Percentiles rank a stretch among this genome's conserved stretches.
These are phyloP conservation scores for Calcarius lapponicus DNA, from an alignment of 2,797 vertebrate genomes.

Conservation along the genomic window DNA sequence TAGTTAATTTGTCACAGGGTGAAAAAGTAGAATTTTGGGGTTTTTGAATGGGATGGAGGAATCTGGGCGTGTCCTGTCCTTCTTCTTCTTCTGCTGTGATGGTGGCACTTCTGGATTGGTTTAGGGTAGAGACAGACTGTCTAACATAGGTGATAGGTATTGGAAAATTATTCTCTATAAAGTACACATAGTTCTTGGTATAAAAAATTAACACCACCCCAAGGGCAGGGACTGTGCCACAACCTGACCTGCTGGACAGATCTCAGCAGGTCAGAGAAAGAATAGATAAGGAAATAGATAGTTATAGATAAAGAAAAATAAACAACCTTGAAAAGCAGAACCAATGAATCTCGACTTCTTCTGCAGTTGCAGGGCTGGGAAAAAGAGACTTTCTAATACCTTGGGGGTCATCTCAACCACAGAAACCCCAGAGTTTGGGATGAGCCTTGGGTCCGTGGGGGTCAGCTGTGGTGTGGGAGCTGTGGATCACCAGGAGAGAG, in stretches of 20 bases:
- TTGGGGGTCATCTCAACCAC: background rate
- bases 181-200: background rate
- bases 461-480: background rate
- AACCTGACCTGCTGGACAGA: too few relatives aligned
- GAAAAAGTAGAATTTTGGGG: background rate
- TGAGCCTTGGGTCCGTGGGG: accelerated
- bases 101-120: background rate
- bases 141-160: background rate
- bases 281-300: too few relatives aligned
- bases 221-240: too few relatives aligned
- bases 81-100: too few relatives aligned
- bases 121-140: background rate
- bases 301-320: background rate
- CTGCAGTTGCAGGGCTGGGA: accelerated
- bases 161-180: background rate
- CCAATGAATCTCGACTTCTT: background rate
- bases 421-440: background rate
- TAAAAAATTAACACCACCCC: too few relatives aligned
- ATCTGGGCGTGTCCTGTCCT: too few relatives aligned
- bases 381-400: background rate
- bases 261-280: too few relatives aligned
- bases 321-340: background rate
- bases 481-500: background rate
- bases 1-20: background rate
- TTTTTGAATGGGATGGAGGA: background rate